phyloP scores from a whole-genome alignment of 1,140 invertebrate genomes.

The Bactericera cockerelli region DNA sequence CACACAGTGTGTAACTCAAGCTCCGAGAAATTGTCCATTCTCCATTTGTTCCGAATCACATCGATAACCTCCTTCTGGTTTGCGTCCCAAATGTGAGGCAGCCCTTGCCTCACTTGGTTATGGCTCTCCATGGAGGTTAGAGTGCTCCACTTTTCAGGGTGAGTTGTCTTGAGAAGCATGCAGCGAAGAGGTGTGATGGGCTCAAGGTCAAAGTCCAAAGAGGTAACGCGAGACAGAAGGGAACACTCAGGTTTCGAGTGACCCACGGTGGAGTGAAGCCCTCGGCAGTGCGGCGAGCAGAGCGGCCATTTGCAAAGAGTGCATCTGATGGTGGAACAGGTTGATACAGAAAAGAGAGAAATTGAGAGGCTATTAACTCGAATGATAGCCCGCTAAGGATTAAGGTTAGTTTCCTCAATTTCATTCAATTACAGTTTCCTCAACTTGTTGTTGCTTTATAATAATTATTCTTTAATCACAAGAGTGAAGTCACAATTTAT shows the following conservation, averaged over 20 bases:
- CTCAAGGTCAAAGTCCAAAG: conserved; percentile 28
- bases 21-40: conserved; percentile 39
- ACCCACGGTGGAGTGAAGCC: conserved; percentile 32
- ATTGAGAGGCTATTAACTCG: too few relatives aligned
- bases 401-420: too few relatives aligned
- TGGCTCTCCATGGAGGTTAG: conserved; percentile 45
- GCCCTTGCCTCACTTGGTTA: conserved; percentile 38
- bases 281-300: conserved; percentile 38
- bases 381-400: too few relatives aligned
- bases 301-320: conserved; percentile 45
- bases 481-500: too few relatives aligned
- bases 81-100: conserved; percentile 39
- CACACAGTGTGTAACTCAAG: conserved; percentile 55
- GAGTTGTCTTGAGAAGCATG: conserved; percentile 35
- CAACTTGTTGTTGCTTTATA: too few relatives aligned
- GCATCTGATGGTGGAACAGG: too few relatives aligned
- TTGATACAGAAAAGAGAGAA: too few relatives aligned
- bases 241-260: conserved; percentile 41
- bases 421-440: too few relatives aligned
- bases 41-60: conserved; percentile 36
- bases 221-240: conserved; percentile 29
- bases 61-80: conserved; percentile 45
- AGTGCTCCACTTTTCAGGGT: conserved; percentile 37
- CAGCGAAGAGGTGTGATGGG: conserved; percentile 43
- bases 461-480: too few relatives aligned